Evolutionary conservation across 2,888 invertebrate genomes (phyloP), one percentile per base, ranked within the genome.

Genomic region (Rhamnusium bicolor): DNA sequence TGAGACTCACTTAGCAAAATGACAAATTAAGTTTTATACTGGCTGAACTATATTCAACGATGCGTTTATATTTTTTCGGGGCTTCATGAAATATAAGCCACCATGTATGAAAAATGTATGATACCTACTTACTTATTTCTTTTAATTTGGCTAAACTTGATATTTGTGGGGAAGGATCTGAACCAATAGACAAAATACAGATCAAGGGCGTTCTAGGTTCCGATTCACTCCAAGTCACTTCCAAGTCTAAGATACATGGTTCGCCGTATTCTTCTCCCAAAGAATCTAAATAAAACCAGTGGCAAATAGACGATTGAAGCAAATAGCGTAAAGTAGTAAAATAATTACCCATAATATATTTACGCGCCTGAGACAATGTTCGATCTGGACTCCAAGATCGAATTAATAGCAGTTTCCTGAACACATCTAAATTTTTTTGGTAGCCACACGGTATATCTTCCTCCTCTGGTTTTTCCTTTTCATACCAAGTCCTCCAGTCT

Each of bases 151-250:
- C 96, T 60, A 98, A 88, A 8, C 91, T 89, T 49, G 94, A 94
- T 77, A 98, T 97, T 89, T 98, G 97, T 8, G 96, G 94, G n/a
- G 98, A 97, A 1, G 98, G 98, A 90, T 98, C 98, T 0, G 98
- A 98, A 0, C 98, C 98, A 82, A 96, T 97, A 0, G 98, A 97
- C 16, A 98, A 89, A 81, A 98, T 94, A 83, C 98, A 98, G 79
- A 98, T 94, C 19, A 98, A 91, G 0, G 98, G 98, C 0, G 95
- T 94, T 29, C 94, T 90, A 0, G 95, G 94, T 86, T 96, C 96
- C 0, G 97, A 97, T 88, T 98, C 98, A 24, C 90, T 90, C 95
- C 96, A 96, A 46, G 97, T 97, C 0, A 90, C 91, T 86, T 98
- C 98, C 78, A 98, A 90, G 88, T 98, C 97, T 21, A 98, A 89